A percentile compares a stretch with the other conserved stretches of the same genome.
These are phyloP conservation scores for Pemphigus obesinymphae DNA, from an alignment of 1,140 invertebrate genomes.

Conservation along the genomic window DNA sequence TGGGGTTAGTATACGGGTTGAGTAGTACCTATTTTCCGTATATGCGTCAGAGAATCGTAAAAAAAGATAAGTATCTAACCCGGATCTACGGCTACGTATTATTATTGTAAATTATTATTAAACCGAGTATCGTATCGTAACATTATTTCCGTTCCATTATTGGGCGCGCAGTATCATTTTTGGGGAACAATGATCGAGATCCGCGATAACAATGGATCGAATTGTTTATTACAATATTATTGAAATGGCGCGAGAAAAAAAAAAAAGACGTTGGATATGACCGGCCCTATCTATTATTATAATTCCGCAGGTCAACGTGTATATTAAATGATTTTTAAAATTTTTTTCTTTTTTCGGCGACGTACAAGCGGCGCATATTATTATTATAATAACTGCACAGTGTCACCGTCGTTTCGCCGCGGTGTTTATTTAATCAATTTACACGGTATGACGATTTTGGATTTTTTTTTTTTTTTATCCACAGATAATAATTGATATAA, in stretches of 20 bases:
- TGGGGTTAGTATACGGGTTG: not conserved
- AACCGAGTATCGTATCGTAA: not conserved
- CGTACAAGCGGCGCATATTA: too few relatives aligned
- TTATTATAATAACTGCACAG: not conserved
- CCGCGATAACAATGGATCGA: conserved; percentile 1
- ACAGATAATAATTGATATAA: not conserved
- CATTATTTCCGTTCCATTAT: conserved; percentile 10
- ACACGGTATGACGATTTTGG: not conserved
- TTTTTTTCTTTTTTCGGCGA: not conserved
- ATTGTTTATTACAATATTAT: conserved; percentile 18
- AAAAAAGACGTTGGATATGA: not conserved
- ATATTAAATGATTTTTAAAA: too few relatives aligned
- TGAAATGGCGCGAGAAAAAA: not conserved
- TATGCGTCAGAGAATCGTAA: not conserved
- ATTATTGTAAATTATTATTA: too few relatives aligned
- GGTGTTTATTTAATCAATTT: conserved; percentile 1
- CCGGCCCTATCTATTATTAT: not conserved
- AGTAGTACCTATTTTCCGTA: not conserved
- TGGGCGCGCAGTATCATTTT: not conserved
- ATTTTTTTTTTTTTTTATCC: not conserved
- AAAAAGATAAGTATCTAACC: not conserved
- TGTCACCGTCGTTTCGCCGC: too few relatives aligned
- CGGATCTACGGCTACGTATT: conserved; percentile 7
- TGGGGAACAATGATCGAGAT: not conserved
- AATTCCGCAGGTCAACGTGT: too few relatives aligned